Evolutionary conservation across 2,113 vertebrate genomes (phyloP).

Genomic region (Aptenodytes forsteri): DNA sequence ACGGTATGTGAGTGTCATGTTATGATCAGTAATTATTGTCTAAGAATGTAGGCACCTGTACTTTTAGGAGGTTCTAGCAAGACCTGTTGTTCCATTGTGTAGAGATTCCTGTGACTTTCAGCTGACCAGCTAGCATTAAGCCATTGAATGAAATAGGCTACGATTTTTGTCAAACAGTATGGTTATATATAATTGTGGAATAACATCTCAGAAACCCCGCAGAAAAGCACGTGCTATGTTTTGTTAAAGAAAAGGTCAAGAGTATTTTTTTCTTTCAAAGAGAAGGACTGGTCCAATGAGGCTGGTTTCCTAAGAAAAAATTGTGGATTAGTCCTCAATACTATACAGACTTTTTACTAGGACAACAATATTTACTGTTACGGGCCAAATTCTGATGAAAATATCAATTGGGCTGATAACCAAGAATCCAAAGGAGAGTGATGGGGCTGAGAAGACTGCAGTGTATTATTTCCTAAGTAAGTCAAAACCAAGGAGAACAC

Average conservation of each 20-base stretch:
- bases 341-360: not conserved
- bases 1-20: not conserved
- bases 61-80: not conserved
- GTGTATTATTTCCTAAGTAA: not conserved
- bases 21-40: not conserved
- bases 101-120: not conserved
- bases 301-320: not conserved
- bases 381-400: not conserved
- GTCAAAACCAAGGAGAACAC: not conserved
- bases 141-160: not conserved
- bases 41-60: not conserved
- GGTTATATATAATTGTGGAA: not conserved
- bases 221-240: not conserved
- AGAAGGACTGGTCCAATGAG: not conserved
- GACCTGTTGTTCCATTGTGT: not conserved
- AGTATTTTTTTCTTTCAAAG: not conserved
- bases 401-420: not conserved
- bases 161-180: not conserved
- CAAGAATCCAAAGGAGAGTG: not conserved
- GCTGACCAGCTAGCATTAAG: not conserved
- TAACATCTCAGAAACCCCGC: not conserved
- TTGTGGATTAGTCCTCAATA: not conserved
- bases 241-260: not conserved
- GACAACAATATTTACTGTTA: not conserved
- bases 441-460: not conserved